phyloP scores from a whole-genome alignment of 2,797 vertebrate species.

The Bovichtus diacanthus region DNA sequence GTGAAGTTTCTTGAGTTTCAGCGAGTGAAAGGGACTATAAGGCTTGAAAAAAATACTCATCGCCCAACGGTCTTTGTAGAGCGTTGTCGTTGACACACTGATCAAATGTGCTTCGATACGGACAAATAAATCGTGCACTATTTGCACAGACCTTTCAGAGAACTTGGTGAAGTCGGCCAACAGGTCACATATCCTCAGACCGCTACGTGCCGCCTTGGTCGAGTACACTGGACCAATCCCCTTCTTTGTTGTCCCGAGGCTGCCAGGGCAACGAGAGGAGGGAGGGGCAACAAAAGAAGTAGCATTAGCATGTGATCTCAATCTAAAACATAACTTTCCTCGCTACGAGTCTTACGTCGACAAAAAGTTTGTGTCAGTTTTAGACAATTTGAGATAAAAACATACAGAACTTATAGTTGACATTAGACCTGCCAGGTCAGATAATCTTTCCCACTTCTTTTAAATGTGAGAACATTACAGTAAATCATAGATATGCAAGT shows the following conservation, averaged over 20 bases:
- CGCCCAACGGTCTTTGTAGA: not conserved
- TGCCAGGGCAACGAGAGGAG: slow-evolving; percentile 67
- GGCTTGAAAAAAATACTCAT: too few relatives aligned
- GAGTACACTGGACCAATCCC: slow-evolving; percentile 98
- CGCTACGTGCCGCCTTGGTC: slow-evolving; percentile 95
- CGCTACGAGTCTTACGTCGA: too few relatives aligned
- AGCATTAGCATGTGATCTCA: slow-evolving; percentile 22
- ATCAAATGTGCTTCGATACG: not conserved
- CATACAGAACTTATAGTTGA: not conserved
- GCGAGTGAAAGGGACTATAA: not conserved
- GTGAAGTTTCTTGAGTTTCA: not conserved
- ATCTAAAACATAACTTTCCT: too few relatives aligned
- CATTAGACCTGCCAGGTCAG: not conserved
- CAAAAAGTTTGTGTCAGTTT: not conserved
- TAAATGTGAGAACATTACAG: too few relatives aligned
- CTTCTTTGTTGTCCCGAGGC: slow-evolving; percentile 98
- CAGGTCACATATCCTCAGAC: slow-evolving; percentile 97
- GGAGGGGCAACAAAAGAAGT: not conserved
- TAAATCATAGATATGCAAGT: not conserved
- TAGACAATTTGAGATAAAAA: not conserved
- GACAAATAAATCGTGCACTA: not conserved
- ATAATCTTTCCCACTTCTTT: too few relatives aligned
- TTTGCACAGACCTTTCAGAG: slow-evolving; percentile 89
- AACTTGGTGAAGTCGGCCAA: slow-evolving; percentile 95
- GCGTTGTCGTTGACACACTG: not conserved